A percentile compares a stretch with the other conserved stretches of the same genome.
Conservation (phyloP, 1,140 invertebrate genomes). For the Hylaeus anthracinus region DNA sequence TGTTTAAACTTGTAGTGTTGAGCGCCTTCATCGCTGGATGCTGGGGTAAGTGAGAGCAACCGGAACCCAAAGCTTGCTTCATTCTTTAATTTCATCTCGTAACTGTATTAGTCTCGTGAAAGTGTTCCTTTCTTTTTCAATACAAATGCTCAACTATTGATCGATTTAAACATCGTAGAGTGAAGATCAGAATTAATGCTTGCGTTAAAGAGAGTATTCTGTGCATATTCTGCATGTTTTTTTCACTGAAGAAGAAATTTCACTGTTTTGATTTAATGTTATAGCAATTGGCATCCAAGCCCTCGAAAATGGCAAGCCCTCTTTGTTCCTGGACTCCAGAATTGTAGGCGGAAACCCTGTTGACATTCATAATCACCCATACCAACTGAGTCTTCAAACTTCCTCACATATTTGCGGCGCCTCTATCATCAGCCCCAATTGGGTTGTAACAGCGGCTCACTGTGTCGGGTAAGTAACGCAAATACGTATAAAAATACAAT, state of each 20-base stretch:
- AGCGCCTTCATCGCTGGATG: not conserved
- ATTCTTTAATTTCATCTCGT: not conserved
- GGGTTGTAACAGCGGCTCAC: slow-evolving; percentile 81
- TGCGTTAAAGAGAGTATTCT: no score
- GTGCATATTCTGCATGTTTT: not conserved
- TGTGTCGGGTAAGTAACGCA: slow-evolving; percentile 72
- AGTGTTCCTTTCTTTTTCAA: no score
- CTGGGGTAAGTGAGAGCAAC: slow-evolving; percentile 31
- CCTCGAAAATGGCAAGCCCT: not conserved
- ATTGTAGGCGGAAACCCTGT: slow-evolving; percentile 71
- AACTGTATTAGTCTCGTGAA: no score
- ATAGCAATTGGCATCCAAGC: not conserved
- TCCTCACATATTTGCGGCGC: slow-evolving; percentile 79
- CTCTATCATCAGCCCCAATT: slow-evolving; percentile 78
- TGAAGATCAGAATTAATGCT: no score
- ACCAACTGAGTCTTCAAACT: slow-evolving; percentile 69
- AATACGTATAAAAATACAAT: not conserved
- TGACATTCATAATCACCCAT: slow-evolving; percentile 69
- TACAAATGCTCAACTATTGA: not conserved
- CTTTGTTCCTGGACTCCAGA: slow-evolving; percentile 40
- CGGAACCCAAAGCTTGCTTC: no score
- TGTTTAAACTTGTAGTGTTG: not conserved
- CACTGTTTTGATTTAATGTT: slow-evolving; percentile 28
- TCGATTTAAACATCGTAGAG: not conserved
- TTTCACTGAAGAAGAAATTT: not conserved